phyloP scores from a whole-genome alignment of 2,797 vertebrate species.

The Ibycter americanus region DNA sequence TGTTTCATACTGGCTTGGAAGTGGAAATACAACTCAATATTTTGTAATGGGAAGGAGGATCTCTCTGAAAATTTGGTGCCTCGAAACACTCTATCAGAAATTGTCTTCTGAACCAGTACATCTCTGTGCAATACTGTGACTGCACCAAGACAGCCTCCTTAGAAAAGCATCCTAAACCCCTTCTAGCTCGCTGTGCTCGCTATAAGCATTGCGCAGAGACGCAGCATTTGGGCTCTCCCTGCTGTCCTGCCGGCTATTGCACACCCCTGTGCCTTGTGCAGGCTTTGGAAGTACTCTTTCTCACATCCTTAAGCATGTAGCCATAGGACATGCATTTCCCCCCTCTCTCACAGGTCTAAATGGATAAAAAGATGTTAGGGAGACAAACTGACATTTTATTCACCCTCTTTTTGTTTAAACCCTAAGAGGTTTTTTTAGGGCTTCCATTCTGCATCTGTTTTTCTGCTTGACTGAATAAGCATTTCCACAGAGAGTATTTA shows the following conservation, averaged over 20 bases:
- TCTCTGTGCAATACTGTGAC: not conserved
- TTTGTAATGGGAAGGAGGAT: not conserved
- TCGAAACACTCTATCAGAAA: not conserved
- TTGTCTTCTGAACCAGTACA: not conserved
- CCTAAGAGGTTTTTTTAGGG: not conserved
- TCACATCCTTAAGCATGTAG: not conserved
- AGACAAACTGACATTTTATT: not conserved
- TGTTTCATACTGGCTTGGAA: not conserved
- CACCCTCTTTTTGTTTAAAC: not conserved
- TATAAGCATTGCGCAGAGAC: not conserved
- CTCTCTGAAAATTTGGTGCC: not conserved
- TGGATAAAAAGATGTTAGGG: not conserved
- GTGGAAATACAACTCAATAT: not conserved
- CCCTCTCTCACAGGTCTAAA: not conserved
- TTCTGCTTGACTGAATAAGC: not conserved
- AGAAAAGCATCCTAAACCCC: not conserved
- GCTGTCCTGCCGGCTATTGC: accelerated
- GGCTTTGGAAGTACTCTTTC: not conserved
- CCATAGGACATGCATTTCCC: not conserved
- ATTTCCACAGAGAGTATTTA: not conserved
- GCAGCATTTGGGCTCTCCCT: not conserved
- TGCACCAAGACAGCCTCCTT: not conserved
- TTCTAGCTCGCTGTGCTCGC: not conserved
- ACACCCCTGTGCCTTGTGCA: accelerated
- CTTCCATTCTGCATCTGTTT: not conserved